phyloP scores from a whole-genome alignment of 2,888 invertebrate species.

The Acanthococcus lagerstroemiae region DNA sequence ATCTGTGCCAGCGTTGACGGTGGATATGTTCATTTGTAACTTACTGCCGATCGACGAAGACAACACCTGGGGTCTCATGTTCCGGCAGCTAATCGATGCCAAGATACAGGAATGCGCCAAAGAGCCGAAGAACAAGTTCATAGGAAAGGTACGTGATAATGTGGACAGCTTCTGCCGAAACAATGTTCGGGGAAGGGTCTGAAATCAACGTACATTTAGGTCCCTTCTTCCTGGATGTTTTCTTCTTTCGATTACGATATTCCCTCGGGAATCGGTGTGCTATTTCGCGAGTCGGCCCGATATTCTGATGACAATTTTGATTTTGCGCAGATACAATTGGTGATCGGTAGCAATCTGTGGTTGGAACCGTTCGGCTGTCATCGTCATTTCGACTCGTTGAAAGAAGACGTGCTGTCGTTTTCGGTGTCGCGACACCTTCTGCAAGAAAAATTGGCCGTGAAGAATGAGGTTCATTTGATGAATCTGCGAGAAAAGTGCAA shows the following conservation, averaged over 20 bases:
- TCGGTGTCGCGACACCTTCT: neutral
- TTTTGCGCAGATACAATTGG: neutral
- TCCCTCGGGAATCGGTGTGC: too few relatives aligned
- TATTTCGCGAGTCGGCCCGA: too few relatives aligned
- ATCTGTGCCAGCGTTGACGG: neutral
- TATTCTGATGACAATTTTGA: too few relatives aligned
- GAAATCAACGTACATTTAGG: too few relatives aligned
- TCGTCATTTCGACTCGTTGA: neutral
- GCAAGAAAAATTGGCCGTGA: neutral
- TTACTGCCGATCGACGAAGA: slow-evolving; percentile 12
- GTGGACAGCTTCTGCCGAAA: neutral
- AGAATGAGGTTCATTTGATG: neutral
- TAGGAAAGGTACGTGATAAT: neutral
- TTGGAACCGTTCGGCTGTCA: neutral
- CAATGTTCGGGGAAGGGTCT: too few relatives aligned
- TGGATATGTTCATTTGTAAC: slow-evolving; percentile 15
- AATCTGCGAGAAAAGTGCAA: neutral
- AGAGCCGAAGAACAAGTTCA: neutral
- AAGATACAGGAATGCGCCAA: neutral
- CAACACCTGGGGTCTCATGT: slow-evolving; percentile 5
- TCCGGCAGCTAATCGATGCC: neutral
- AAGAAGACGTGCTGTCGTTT: neutral
- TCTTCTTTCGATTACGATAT: too few relatives aligned
- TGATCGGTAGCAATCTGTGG: neutral
- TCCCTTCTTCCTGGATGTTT: too few relatives aligned